phyloP scores from a whole-genome alignment of 2,888 invertebrate species.

The Smittia aterrima region DNA sequence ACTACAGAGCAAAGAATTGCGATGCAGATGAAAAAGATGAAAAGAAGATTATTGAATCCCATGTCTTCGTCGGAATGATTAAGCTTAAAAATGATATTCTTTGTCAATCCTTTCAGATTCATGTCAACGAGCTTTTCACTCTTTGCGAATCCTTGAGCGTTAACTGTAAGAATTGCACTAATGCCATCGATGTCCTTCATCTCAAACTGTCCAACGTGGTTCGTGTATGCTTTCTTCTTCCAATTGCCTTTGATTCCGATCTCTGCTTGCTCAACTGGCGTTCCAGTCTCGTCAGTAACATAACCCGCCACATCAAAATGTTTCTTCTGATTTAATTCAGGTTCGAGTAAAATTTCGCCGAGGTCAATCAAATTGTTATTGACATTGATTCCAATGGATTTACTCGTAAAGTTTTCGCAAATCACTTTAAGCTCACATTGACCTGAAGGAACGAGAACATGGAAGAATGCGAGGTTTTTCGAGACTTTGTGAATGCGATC shows the following conservation, averaged over 20 bases:
- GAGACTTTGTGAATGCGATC: conserved; percentile 61
- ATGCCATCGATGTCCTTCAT: conserved; percentile 42
- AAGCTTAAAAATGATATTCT: conserved; percentile 31
- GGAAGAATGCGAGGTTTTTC: conserved; percentile 68
- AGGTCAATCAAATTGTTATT: conserved; percentile 48
- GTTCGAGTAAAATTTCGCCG: conserved; percentile 44
- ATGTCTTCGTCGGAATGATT: conserved; percentile 4
- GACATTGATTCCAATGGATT: conserved; percentile 55
- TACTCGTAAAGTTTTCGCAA: conserved; percentile 61
- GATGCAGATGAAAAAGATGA: conserved; percentile 33
- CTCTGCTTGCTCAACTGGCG: conserved; percentile 57
- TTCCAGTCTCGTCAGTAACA: conserved; percentile 62
- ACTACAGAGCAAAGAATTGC: conserved; percentile 21
- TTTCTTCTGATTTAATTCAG: conserved; percentile 26
- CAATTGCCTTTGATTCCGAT: conserved; percentile 34
- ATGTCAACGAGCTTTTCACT: conserved; percentile 23
- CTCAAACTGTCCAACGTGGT: conserved; percentile 33
- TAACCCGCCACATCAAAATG: conserved; percentile 53
- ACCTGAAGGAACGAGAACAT: conserved; percentile 68
- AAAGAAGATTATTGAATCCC: conserved; percentile 13
- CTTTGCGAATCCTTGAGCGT: conserved; percentile 3
- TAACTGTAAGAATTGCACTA: conserved; percentile 26
- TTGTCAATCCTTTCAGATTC: conserved; percentile 11
- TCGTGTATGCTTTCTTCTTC: conserved; percentile 41
- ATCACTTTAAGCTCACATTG: conserved; percentile 62